Percentiles rank a stretch among this genome's conserved stretches.
Conservation (phyloP, 2,888 invertebrate genomes). For the Synanthedon myopaeformis region DNA sequence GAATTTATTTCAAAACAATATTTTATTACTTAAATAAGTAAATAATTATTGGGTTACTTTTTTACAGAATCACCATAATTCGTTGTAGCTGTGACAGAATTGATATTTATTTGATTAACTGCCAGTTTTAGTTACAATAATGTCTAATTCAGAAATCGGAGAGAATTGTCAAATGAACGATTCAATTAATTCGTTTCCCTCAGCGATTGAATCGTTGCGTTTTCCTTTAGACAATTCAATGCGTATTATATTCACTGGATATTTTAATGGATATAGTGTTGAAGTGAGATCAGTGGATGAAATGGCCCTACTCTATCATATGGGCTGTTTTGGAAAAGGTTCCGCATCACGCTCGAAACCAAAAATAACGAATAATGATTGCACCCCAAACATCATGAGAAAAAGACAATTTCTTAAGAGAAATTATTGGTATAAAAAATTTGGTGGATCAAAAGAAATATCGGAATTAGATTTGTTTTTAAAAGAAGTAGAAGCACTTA, state of each 20-base stretch:
- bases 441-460: conserved; percentile 22
- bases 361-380: conserved; percentile 39
- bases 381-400: conserved; percentile 60
- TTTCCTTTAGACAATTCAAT: conserved; percentile 56
- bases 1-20: conserved; percentile 2
- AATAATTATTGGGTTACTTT: conserved; percentile 15
- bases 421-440: conserved; percentile 65
- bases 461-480: conserved; percentile 30
- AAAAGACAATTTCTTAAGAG: conserved; percentile 73
- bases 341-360: conserved; percentile 72
- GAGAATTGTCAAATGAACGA: conserved; percentile 65
- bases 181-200: conserved; percentile 42
- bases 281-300: conserved; percentile 71
- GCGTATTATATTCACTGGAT: conserved; percentile 66
- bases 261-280: conserved; percentile 77
- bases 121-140: conserved; percentile 19
- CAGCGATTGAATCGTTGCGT: conserved; percentile 50
- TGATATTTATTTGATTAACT: conserved; percentile 44
- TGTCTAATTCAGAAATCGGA: conserved; percentile 43
- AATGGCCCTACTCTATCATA: conserved; percentile 73
- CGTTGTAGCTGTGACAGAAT: conserved; percentile 29
- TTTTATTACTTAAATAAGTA: not conserved
- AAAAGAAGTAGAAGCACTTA: conserved; percentile 36
- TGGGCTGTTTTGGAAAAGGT: conserved; percentile 84
- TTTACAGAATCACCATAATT: conserved; percentile 37